These are phyloP conservation scores for Nothobranchius furzeri DNA, from an alignment of 2,113 vertebrate species.

Conservation along the genomic window DNA sequence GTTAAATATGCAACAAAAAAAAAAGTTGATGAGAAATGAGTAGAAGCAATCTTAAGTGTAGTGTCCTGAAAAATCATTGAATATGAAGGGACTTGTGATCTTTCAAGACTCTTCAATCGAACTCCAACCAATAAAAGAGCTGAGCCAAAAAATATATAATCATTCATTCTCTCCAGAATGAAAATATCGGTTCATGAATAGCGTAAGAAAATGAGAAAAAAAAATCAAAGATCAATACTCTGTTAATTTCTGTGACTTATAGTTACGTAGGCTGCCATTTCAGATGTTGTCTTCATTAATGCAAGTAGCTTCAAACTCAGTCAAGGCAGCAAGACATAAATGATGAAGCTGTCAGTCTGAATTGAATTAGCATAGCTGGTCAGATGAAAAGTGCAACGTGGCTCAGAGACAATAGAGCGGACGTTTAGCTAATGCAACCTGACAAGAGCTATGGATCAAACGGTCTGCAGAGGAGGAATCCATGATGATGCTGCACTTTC, in stretches of 20 bases:
- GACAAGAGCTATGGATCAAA: conserved; percentile 39
- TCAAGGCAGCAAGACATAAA: neutral
- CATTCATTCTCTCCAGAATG: neutral
- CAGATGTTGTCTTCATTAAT: neutral
- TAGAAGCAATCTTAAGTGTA: neutral
- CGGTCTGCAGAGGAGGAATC: conserved; percentile 32
- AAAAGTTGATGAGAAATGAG: no score
- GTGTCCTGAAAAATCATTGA: neutral
- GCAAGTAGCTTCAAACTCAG: neutral
- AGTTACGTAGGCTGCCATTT: neutral
- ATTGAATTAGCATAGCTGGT: conserved; percentile 36
- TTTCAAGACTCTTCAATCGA: neutral
- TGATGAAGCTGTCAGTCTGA: neutral
- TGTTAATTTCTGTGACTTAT: neutral
- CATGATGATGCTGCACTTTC: conserved; percentile 66
- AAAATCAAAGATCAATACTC: neutral
- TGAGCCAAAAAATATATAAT: neutral
- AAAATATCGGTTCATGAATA: neutral
- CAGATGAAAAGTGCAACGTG: conserved; percentile 34
- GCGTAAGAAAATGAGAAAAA: no score
- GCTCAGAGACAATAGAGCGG: conserved; percentile 28
- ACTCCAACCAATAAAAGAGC: neutral
- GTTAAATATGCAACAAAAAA: no score
- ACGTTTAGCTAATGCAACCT: conserved; percentile 69
- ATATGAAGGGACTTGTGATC: neutral